A percentile compares a stretch with the other conserved stretches of the same genome.
phyloP scores from a whole-genome alignment of 2,888 invertebrate species.

The Deilephila porcellus region DNA sequence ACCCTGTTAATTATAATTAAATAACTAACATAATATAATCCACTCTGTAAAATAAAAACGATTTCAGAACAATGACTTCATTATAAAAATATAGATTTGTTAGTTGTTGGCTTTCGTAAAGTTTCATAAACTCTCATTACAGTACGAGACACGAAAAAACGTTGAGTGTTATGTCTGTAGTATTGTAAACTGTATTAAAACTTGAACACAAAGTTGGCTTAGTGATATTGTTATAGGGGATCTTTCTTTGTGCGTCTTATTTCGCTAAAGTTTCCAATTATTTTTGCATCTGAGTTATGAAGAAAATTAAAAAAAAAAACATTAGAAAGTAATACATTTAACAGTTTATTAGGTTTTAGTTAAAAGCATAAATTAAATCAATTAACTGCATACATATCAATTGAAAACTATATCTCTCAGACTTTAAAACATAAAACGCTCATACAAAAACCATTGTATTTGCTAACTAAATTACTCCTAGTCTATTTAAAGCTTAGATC shows the following conservation, averaged over 20 bases:
- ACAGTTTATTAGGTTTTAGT: too few species aligned
- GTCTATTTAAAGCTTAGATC: background rate
- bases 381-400: too few species aligned
- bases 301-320: too few species aligned
- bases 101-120: background rate
- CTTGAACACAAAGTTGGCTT: background rate
- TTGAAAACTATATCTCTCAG: too few species aligned
- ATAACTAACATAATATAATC: too few species aligned
- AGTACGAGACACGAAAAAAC: slow-evolving; percentile 2
- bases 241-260: background rate
- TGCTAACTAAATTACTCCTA: background rate
- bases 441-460: too few species aligned
- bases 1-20: too few species aligned
- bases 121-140: background rate
- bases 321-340: too few species aligned
- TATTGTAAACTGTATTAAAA: slow-evolving; percentile 16
- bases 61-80: background rate
- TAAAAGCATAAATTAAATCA: too few species aligned
- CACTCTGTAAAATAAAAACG: background rate
- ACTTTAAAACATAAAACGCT: too few species aligned
- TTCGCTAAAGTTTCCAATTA: background rate
- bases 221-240: background rate
- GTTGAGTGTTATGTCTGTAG: background rate
- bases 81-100: background rate
- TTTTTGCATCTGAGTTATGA: too few species aligned